Percentiles rank a stretch among this genome's conserved stretches.
Conservation (phyloP, 2,888 invertebrate genomes). For the Drosophila recens region DNA sequence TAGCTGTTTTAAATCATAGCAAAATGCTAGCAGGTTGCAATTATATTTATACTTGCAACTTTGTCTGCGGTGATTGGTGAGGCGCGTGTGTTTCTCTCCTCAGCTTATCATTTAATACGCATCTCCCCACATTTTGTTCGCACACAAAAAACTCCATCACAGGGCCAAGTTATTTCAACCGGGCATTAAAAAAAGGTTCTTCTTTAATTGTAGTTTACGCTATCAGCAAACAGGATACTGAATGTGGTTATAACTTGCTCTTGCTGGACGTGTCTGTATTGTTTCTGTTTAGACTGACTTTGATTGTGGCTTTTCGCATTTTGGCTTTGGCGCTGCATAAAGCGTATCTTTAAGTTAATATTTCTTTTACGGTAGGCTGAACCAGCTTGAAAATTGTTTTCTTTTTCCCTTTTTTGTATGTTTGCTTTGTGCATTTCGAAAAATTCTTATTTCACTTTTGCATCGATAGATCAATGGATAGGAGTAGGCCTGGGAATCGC, state of each 20-base stretch:
- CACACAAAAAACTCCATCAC: conserved; percentile 53
- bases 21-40: conserved; percentile 69
- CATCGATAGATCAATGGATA: conserved; percentile 24
- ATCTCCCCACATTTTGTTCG: conserved; percentile 71
- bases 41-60: conserved; percentile 60
- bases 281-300: conserved; percentile 50
- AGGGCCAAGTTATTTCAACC: conserved; percentile 22
- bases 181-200: conserved; percentile 29
- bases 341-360: conserved; percentile 71
- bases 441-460: conserved; percentile 21
- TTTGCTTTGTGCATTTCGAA: conserved; percentile 36
- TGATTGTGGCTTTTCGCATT: conserved; percentile 60
- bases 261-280: conserved; percentile 29
- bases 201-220: conserved; percentile 68
- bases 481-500: conserved; percentile 10
- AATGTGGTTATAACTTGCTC: conserved; percentile 21
- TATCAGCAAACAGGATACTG: conserved; percentile 67
- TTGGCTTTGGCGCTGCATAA: conserved; percentile 44
- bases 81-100: conserved; percentile 57
- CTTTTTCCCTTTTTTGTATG: conserved; percentile 30
- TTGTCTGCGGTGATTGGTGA: conserved; percentile 47
- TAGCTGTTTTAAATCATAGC: conserved; percentile 72
- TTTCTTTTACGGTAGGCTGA: conserved; percentile 61
- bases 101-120: conserved; percentile 76
- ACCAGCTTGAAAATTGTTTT: conserved; percentile 41